A percentile compares a stretch with the other conserved stretches of the same genome.
Conservation (phyloP, 2,113 vertebrate species). For the Oriolus oriolus region DNA sequence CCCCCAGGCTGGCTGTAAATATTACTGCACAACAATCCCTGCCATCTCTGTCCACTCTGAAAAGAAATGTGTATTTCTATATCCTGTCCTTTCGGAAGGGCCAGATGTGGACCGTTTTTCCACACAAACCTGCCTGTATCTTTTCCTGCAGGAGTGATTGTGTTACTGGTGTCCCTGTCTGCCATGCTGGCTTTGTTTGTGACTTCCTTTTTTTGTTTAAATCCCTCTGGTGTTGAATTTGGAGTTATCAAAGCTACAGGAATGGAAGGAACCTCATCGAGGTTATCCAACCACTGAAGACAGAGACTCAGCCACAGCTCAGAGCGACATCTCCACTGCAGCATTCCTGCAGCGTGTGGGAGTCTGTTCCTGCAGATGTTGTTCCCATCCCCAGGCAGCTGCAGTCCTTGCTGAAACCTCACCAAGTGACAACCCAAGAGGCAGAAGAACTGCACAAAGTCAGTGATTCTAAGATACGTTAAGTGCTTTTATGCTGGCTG, state of each 20-base stretch:
- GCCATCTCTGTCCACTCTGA: background rate
- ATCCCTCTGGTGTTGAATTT: background rate
- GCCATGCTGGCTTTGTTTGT: background rate
- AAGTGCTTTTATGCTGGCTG: background rate
- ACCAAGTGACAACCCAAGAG: background rate
- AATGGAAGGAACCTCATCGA: background rate
- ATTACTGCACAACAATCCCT: background rate
- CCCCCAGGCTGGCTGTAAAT: background rate
- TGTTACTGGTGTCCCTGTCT: background rate
- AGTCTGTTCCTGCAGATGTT: background rate
- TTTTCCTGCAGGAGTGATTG: background rate
- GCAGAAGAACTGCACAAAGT: background rate
- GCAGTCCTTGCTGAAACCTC: background rate
- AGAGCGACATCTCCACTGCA: background rate
- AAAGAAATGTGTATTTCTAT: background rate
- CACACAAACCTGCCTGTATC: accelerated
- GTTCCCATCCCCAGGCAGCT: background rate
- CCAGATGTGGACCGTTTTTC: background rate
- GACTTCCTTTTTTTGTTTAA: background rate
- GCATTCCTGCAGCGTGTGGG: conserved; percentile 26
- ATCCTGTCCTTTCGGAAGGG: background rate
- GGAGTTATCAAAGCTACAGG: background rate
- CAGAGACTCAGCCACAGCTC: background rate
- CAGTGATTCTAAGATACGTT: background rate
- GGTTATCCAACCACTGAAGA: background rate